Evolutionary conservation across 2,113 vertebrate genomes (phyloP).

Genomic region (Trichechus manatus): DNA sequence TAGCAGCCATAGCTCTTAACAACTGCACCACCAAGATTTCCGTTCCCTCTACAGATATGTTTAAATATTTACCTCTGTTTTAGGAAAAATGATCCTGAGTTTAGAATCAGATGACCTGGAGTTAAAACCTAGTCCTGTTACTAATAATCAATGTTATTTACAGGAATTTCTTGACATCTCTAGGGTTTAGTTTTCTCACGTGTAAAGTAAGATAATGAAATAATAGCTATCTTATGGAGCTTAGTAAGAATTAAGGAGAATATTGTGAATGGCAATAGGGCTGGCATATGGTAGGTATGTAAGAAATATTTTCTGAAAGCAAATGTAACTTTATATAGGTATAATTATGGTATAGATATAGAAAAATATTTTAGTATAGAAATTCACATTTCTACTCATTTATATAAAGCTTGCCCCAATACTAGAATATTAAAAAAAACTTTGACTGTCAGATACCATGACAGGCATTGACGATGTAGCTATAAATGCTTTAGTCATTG

Average conservation of each 20-base stretch:
- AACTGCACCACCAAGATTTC: no score
- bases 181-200: not conserved
- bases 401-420: not conserved
- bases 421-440: not conserved
- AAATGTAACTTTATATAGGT: not conserved
- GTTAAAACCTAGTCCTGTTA: not conserved
- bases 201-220: not conserved
- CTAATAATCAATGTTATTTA: not conserved
- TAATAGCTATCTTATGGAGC: not conserved
- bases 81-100: not conserved
- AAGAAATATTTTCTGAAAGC: not conserved
- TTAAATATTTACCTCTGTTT: not conserved
- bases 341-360: not conserved
- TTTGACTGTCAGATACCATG: not conserved
- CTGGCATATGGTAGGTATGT: not conserved
- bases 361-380: not conserved
- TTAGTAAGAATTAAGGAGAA: not conserved
- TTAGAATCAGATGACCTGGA: not conserved
- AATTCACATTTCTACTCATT: not conserved
- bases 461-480: not conserved
- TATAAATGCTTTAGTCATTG: not conserved
- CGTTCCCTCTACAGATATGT: not conserved
- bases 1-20: no score
- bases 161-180: not conserved
- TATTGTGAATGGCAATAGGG: not conserved